Base-by-base conservation (phyloP, 1,140 invertebrate species). In the Pristionchus pacificus region DNA sequence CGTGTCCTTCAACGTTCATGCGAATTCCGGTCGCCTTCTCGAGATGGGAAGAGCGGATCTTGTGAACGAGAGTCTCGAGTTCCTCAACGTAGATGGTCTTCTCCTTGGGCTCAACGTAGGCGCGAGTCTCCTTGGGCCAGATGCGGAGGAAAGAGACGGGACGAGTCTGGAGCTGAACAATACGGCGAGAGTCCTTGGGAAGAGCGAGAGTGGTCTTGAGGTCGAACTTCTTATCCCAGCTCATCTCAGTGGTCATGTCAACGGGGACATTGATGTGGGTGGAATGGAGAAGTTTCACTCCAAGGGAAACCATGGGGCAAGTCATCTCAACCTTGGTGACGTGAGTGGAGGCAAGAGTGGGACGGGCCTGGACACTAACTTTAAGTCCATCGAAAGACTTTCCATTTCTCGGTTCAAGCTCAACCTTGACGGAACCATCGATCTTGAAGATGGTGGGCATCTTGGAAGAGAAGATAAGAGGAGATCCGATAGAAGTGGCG, bases 401-500 rank as follows among this genome's bases (percentile, higher is more conserved):
- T 58, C 64, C 67, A 65, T 72, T 57, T 60, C 74, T 66, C 25
- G 66, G 30, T 57, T 81, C 60, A 38, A 76, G 32, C 25, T 71
- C 64, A 60, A 68, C 61, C 25, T 77, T 77, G 25, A 79, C 33
- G 19, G 63, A 28, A n/a, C 75, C 79, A 31, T 72, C 49, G 55
- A 80, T 29, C 33, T 68, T 33, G 61, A 68, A 49, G 58, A 82
- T 29, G 24, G 76, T 65, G 24, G 78, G 75, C 61, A 71, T 68
- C 25, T 73, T 72, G 61, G 73, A 60, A 15, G 59, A 31, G 57
- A 78, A 65, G 49, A 65, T 24, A 38, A 80, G 66, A 27, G 80
- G 78, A 49, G 80, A 32, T 72, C 79, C 79, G 33, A 71, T 61
- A 27, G 74, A 59, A 19, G 79, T 80, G 14, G 79, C 76, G 27